Base-by-base conservation (phyloP, 1,140 invertebrate genomes). In the Ips nitidus region DNA sequence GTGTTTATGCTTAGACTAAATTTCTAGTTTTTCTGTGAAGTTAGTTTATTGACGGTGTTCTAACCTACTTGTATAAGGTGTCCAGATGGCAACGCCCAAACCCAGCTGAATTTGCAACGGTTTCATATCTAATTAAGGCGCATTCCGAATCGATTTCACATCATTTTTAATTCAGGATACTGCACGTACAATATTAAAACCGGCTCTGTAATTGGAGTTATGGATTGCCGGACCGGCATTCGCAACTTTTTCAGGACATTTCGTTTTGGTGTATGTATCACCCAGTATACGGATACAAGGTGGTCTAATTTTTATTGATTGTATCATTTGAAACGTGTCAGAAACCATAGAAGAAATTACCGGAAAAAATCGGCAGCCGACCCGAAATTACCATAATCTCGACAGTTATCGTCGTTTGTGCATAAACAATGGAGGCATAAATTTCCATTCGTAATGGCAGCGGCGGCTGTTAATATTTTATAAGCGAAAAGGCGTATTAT, bases 391-490 rank as follows among this genome's bases (percentile, higher is more conserved):
- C 36, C 63, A 65, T 65, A 65, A 65, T 65, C 63, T 57, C 38
- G 63, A 56, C 52, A 65, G 63, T 56, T 65, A 65, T 65, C 41
- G 50, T 66, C 43, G 64, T 66, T 66, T 66, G 64, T 66, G 53
- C 52, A 66, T 66, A 66, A 66, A 66, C 55, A 66, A 50, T 58
- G 64, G 38, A 43, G 41, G 64, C 53, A 66, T 66, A 66, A 66
- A 66, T 66, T 66, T 57, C 38, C 64, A 58, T 57, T 36, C 53
- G 41, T 58, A 66, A 66, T 66, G 55, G 8, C 61, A 63, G 1
- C 36, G 4, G 43, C 64, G 3, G 50, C 41, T 47, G 52, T 63
- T 63, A 43, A 57, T 50, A 58, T 66, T 66, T 66, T 45, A 63
- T 53, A 65, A 42, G 7, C 4, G 47, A 58, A 66, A 66, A 62